These are phyloP conservation scores for Actinemys pallida DNA, from an alignment of 2,113 vertebrate species.

Conservation along the genomic window DNA sequence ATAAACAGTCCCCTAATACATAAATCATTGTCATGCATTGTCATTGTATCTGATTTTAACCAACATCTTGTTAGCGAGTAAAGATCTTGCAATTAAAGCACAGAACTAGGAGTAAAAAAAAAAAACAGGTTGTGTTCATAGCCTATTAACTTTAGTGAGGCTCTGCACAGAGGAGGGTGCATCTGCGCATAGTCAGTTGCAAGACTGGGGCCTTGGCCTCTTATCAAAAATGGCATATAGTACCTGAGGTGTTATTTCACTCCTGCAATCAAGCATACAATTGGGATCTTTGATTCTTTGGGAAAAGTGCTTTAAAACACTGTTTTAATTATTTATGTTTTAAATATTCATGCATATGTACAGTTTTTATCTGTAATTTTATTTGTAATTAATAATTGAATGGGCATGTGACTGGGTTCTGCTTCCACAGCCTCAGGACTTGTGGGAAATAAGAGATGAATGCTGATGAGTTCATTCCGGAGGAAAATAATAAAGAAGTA, in stretches of 20 bases:
- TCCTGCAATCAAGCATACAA: not conserved
- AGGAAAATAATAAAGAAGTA: not conserved
- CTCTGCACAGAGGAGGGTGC: not conserved
- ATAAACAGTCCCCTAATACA: not conserved
- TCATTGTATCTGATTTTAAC: not conserved
- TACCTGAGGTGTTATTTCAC: not conserved
- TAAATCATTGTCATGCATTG: not conserved
- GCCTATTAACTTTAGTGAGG: not conserved
- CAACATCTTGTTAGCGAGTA: not conserved
- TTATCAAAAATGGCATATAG: not conserved
- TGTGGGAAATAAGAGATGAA: not conserved
- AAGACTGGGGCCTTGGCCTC: not conserved
- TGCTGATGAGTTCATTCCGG: not conserved
- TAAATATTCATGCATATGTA: constrained; percentile 3
- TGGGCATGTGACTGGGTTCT: not conserved
- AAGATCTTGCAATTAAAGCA: not conserved
- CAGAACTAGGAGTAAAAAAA: not conserved
- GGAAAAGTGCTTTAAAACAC: not conserved
- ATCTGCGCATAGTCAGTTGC: not conserved
- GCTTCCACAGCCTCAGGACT: not conserved
- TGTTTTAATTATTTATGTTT: constrained; percentile 1
- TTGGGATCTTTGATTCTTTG: not conserved
- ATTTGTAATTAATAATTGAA: constrained; percentile 27
- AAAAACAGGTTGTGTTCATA: not conserved
- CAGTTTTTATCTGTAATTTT: constrained; percentile 20